phyloP scores from a whole-genome alignment of 2,113 vertebrate genomes.

The Cochlearius cochlearius region DNA sequence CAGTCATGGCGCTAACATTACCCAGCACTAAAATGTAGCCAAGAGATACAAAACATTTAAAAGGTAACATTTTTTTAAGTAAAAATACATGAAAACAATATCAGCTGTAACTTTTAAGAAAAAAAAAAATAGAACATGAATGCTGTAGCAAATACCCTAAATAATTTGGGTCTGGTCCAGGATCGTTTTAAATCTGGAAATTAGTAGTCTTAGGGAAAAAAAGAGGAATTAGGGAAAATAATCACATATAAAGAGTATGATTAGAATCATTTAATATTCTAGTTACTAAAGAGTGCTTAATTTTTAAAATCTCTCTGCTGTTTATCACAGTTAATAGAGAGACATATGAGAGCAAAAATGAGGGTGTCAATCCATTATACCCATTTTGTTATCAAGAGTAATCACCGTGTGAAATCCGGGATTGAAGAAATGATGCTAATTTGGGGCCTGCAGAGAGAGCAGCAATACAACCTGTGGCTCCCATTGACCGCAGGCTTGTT shows the following conservation, averaged over 20 bases:
- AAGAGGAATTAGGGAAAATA: conserved; percentile 24
- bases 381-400: not conserved
- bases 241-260: not conserved
- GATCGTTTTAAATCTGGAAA: not conserved
- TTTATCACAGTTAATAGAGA: conserved; percentile 25
- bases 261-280: conserved; percentile 37
- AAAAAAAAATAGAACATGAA: not conserved
- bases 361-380: not conserved
- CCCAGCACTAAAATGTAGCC: not conserved
- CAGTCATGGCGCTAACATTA: not conserved
- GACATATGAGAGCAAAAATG: conserved; percentile 1
- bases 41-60: not conserved
- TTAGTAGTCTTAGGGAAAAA: not conserved
- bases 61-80: not conserved
- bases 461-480: not conserved
- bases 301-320: conserved; percentile 46
- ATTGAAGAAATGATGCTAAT: conserved; percentile 22
- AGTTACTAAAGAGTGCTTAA: conserved; percentile 44
- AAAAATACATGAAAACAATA: not conserved
- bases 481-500: not conserved
- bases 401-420: not conserved
- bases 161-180: not conserved
- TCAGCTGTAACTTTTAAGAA: not conserved
- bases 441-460: not conserved
- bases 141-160: not conserved